These are phyloP conservation scores for Phallusia fumigata DNA, from an alignment of 23 tunicate species.

Conservation along the genomic window DNA sequence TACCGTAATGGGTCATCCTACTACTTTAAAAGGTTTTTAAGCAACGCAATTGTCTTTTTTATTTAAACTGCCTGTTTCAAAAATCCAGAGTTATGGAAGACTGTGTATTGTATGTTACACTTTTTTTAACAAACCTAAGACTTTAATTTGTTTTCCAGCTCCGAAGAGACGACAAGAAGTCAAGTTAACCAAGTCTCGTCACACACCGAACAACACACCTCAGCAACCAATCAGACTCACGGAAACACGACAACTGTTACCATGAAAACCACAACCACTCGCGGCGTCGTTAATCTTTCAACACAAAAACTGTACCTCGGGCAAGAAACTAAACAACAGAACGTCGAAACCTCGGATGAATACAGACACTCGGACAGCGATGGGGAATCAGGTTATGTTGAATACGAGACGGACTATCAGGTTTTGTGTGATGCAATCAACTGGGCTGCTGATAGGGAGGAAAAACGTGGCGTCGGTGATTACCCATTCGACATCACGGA, in stretches of 20 bases:
- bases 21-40: too few species aligned
- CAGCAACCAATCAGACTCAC: neutral
- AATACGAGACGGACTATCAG: conserved; percentile 20
- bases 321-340: too few species aligned
- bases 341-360: neutral
- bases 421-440: neutral
- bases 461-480: neutral
- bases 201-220: neutral
- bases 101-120: too few species aligned
- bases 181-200: neutral
- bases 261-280: neutral
- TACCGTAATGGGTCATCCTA: too few species aligned
- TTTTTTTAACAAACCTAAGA: too few species aligned
- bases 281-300: neutral
- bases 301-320: too few species aligned
- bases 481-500: neutral
- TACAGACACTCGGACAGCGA: conserved; percentile 29
- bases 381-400: conserved; percentile 39
- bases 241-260: neutral
- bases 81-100: too few species aligned
- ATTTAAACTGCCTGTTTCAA: too few species aligned
- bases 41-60: too few species aligned
- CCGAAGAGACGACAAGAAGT: conserved; percentile 13
- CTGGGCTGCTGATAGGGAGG: conserved; percentile 2
- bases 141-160: neutral